Evolutionary conservation across 2,797 vertebrate species (phyloP), one percentile per base, ranked within the genome.

Genomic region (Geotrypetes seraphini): DNA sequence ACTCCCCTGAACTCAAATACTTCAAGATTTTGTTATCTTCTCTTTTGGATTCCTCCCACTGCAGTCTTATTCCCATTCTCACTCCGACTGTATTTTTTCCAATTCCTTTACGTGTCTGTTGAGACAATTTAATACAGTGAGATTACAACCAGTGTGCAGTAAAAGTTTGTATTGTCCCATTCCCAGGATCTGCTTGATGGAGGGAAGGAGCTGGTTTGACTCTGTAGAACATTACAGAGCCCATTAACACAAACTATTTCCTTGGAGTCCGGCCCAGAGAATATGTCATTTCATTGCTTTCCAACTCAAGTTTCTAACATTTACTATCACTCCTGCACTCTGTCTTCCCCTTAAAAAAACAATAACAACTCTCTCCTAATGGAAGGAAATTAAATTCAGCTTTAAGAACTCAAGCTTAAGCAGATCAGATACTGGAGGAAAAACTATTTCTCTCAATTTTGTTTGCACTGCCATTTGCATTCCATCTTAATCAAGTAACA

Each of bases 161-260:
- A n/a, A n/a, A n/a, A n/a, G n/a, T n/a, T n/a, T n/a, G n/a, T n/a
- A n/a, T n/a, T n/a, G n/a, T n/a, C n/a, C n/a, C n/a, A n/a, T n/a
- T n/a, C n/a, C n/a, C n/a, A n/a, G n/a, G n/a, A n/a, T n/a, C n/a
- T n/a, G n/a, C n/a, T n/a, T n/a, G 9, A 24, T 16, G 7, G 10
- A 24, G 4, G 41, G 7, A n/a, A n/a, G 31, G 43, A 34, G 5
- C 10, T 33, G n/a, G 15, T 51, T 8, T 36, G 7, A 19, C 35
- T 54, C 41, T 35, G 34, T 7, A 8, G 36, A 45, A 22, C 25
- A 18, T 26, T 20, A 34, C 50, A 50, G n/a, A 10, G n/a, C 1
- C 3, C 4, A 41, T 27, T 28, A 2, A n/a, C 31, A 16, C 40
- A 50, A 44, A 19, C 19, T n/a, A n/a, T n/a, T 39, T 54, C 43